A percentile compares a stretch with the other conserved stretches of the same genome.
phyloP scores from a whole-genome alignment of 2,113 vertebrate species.

The Alouatta palliata region DNA sequence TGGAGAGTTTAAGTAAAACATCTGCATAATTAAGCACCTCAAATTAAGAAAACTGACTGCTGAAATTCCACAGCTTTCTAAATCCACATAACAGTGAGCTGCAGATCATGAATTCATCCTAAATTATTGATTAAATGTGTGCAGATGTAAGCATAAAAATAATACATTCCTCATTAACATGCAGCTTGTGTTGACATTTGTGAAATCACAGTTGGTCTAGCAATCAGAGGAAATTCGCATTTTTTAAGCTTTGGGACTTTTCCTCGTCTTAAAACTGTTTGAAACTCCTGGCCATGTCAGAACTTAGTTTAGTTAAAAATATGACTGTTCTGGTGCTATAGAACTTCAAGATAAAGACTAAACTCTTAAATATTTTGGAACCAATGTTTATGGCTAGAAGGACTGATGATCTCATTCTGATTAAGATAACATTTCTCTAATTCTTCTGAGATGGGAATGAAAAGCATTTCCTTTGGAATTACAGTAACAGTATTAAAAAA shows the following conservation, averaged over 20 bases:
- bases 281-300: background rate
- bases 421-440: conserved; percentile 22
- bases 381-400: background rate
- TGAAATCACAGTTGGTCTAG: conserved; percentile 40
- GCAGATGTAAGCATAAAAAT: conserved; percentile 68
- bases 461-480: conserved; percentile 3
- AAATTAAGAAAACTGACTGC: conserved; percentile 75
- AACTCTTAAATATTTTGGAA: background rate
- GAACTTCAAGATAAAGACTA: background rate
- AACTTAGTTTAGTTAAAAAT: background rate
- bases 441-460: background rate
- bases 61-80: conserved; percentile 76
- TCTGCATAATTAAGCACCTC: conserved; percentile 74
- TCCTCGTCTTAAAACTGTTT: background rate
- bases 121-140: conserved; percentile 72
- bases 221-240: conserved; percentile 53
- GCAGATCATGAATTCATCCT: conserved; percentile 58
- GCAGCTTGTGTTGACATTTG: conserved; percentile 44
- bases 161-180: conserved; percentile 61
- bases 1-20: conserved; percentile 73
- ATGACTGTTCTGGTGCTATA: background rate
- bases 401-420: background rate
- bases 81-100: conserved; percentile 59
- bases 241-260: conserved; percentile 49
- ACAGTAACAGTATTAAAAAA: background rate